Evolutionary conservation across 2,888 invertebrate species (phyloP), one percentile per base, ranked within the genome.

Genomic region (Parochlus steinenii): DNA sequence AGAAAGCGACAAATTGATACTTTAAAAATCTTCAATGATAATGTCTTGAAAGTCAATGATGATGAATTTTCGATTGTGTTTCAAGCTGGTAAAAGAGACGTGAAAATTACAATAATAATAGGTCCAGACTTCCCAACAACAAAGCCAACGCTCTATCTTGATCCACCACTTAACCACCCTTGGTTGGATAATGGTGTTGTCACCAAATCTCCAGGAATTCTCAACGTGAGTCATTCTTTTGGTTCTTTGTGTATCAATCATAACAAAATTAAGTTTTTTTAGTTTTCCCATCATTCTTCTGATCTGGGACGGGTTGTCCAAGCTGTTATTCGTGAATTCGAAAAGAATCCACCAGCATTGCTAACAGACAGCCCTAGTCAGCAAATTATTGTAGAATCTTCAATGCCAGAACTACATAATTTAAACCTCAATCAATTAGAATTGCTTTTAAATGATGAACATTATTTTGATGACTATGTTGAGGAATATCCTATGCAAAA

Each of bases 251-350:
- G n/a, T n/a, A n/a, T n/a, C n/a, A n/a, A n/a, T n/a, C n/a, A n/a
- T n/a, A n/a, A n/a, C 10, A 32, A 3, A 18, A 23, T 11, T 19
- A 14, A 27, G 10, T 33, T 16, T 38, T 32, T 30, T 3, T 23
- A 18, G 15, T 12, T 19, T 16, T 2, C 22, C 20, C 16, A n/a
- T 33, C n/a, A 18, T 27, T 18, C 6, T 56, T 81, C 81, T 1
- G 83, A 83, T 56, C 63, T 83, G 43, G 80, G 80, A 1, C 67
- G 81, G 38, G 74, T 83, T 3, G 82, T 82, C 0, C 81, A 81
- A 53, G 82, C 77, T 14, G 74, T 82, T 31, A 77, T 77, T 41
- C 62, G 82, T 36, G 82, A 83, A 55, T 78, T 78, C 46, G 75
- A 79, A 53, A 67, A 71, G 47, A 72, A 59, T 49, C 71, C 68